Evolutionary conservation across 2,888 invertebrate species (phyloP).

Genomic region (Tenodera sinensis): DNA sequence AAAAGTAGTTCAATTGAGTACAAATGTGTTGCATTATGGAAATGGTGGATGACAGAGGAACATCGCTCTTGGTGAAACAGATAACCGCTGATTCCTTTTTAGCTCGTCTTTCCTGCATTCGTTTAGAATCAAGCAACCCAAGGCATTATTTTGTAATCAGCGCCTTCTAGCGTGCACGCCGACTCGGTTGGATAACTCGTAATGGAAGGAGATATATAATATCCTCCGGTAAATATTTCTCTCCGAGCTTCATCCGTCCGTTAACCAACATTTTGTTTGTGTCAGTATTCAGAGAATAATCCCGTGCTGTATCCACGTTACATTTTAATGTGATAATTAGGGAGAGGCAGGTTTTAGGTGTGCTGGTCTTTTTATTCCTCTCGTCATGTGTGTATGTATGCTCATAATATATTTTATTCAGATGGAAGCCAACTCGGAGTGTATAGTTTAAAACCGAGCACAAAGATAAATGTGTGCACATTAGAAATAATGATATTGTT

Average conservation of each 20-base stretch:
- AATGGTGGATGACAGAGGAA: background rate
- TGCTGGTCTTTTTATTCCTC: background rate
- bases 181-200: background rate
- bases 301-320: background rate
- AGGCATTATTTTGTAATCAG: background rate
- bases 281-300: background rate
- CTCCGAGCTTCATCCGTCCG: background rate
- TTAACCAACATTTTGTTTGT: background rate
- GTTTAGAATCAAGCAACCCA: background rate
- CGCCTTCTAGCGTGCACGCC: too few species aligned
- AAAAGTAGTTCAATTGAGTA: too few species aligned
- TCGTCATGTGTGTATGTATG: background rate
- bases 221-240: background rate
- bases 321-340: constrained; percentile 7
- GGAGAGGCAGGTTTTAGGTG: background rate
- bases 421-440: background rate
- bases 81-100: background rate
- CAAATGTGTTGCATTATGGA: background rate
- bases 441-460: background rate
- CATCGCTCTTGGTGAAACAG: background rate
- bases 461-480: background rate
- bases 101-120: background rate
- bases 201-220: background rate
- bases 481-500: background rate
- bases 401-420: background rate